These are phyloP conservation scores for Lagopus leucura DNA, from an alignment of 2,113 vertebrate species.

Conservation along the genomic window DNA sequence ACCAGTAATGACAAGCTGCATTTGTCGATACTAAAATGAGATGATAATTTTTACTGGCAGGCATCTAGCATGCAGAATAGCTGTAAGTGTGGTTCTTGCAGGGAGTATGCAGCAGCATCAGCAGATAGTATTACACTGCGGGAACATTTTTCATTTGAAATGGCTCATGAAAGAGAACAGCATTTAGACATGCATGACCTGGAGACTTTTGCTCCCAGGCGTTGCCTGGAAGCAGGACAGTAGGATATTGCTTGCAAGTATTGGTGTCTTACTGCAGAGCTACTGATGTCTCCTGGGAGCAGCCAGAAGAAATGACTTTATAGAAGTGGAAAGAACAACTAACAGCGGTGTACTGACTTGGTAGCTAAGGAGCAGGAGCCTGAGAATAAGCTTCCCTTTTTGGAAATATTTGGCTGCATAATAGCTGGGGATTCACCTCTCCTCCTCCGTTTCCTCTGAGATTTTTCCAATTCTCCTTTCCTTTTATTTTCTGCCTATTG, in stretches of 20 bases:
- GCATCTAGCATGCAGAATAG: not conserved
- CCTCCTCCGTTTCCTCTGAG: not conserved
- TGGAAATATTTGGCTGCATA: not conserved
- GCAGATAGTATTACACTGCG: accelerated
- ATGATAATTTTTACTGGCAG: not conserved
- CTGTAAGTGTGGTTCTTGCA: not conserved
- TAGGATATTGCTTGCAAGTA: not conserved
- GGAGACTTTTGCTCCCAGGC: not conserved
- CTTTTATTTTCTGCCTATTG: not conserved
- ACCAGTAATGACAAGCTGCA: not conserved
- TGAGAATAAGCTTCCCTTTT: not conserved
- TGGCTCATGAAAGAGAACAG: not conserved
- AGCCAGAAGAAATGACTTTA: not conserved
- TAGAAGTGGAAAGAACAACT: not conserved
- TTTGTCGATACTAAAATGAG: not conserved
- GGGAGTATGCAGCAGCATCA: not conserved
- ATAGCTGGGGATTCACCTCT: not conserved
- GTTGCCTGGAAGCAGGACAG: not conserved
- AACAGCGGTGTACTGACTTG: not conserved
- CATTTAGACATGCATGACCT: not conserved
- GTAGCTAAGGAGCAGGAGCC: not conserved
- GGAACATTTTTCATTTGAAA: not conserved
- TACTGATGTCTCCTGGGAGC: not conserved
- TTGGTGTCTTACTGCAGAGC: not conserved
- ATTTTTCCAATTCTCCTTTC: not conserved